Evolutionary conservation across 2,797 vertebrate genomes (phyloP).

Genomic region (Eremophila alpestris): DNA sequence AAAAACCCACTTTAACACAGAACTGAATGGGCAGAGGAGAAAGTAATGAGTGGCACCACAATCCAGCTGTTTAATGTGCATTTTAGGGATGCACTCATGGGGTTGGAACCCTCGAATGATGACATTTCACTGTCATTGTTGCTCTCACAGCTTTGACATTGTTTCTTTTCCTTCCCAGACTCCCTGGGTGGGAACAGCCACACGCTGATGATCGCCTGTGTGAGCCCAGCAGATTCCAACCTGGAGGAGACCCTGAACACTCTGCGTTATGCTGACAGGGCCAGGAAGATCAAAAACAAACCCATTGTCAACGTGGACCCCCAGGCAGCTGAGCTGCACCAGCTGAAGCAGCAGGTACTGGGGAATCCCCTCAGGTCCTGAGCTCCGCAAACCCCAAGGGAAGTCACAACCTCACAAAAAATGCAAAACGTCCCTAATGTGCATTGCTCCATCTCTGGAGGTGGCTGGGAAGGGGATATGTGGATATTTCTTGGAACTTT

Average conservation of each 20-base stretch:
- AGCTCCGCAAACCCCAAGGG: not conserved
- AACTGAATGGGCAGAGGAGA: not conserved
- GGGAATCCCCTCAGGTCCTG: not conserved
- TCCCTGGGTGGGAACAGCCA: slow-evolving; percentile 96
- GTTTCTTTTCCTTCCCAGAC: slow-evolving; percentile 75
- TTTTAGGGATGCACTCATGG: accelerated
- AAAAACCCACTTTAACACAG: not conserved
- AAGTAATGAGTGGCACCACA: not conserved
- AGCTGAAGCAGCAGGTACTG: slow-evolving; percentile 89
- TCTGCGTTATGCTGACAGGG: slow-evolving; percentile 93
- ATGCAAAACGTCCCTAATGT: accelerated
- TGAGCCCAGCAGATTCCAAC: slow-evolving; percentile 96
- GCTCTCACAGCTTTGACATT: not conserved
- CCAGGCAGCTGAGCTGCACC: slow-evolving; percentile 85
- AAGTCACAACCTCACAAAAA: not conserved
- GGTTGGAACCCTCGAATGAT: not conserved
- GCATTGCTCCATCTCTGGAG: not conserved
- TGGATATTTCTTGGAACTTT: not conserved
- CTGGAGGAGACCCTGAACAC: slow-evolving; percentile 97
- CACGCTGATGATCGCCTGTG: slow-evolving; percentile 94
- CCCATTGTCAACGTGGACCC: slow-evolving; percentile 92
- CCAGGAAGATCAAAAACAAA: slow-evolving; percentile 97
- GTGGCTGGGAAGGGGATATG: not conserved
- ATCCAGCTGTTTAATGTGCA: not conserved
- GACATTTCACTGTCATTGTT: not conserved